phyloP scores from a whole-genome alignment of 2,888 invertebrate genomes.

The Synergus japonicus region DNA sequence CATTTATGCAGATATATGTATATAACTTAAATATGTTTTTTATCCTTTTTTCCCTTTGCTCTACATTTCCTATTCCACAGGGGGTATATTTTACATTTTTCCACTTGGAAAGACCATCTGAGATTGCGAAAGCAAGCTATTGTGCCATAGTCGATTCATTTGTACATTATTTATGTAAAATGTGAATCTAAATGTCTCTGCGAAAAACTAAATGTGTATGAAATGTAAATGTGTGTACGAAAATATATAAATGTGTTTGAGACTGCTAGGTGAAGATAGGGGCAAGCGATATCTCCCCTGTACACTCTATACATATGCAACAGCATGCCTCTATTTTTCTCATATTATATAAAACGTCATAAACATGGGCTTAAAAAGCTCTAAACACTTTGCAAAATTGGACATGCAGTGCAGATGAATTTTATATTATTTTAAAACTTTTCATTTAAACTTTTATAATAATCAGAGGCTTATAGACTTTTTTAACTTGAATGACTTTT shows the following conservation, averaged over 20 bases:
- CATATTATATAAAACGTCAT: not conserved
- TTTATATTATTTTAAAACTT: no score
- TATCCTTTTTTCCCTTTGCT: not conserved
- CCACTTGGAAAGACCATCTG: not conserved
- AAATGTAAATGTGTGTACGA: not conserved
- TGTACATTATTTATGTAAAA: constrained; percentile 1
- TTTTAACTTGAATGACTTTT: no score
- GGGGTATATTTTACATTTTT: not conserved
- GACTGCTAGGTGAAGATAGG: not conserved
- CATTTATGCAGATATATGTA: not conserved
- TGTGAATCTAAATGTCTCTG: not conserved
- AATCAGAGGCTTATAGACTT: no score
- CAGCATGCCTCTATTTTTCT: not conserved
- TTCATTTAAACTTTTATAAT: no score
- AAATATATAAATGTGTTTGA: not conserved
- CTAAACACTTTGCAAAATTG: not conserved
- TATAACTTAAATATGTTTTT: not conserved
- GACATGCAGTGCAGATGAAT: not conserved
- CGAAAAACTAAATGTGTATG: not conserved
- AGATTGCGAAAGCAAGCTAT: not conserved
- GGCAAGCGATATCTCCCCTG: not conserved
- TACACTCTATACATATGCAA: not conserved
- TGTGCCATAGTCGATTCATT: not conserved
- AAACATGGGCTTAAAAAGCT: not conserved
- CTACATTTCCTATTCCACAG: not conserved